A percentile compares a stretch with the other conserved stretches of the same genome.
These are phyloP conservation scores for Trematocara zebra DNA, from an alignment of 2,113 vertebrate species.

Conservation along the genomic window DNA sequence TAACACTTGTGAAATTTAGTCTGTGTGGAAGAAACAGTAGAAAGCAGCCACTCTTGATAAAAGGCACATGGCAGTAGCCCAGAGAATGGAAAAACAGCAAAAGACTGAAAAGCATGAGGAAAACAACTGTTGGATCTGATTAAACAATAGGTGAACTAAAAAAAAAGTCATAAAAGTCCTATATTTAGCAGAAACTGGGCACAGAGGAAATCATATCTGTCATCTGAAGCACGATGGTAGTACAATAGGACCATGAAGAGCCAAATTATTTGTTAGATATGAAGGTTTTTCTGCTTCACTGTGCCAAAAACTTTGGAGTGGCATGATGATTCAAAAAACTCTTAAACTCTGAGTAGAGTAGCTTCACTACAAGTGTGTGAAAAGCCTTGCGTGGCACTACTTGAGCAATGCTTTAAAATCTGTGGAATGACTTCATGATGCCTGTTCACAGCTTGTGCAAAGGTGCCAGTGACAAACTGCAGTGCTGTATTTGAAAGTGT, in stretches of 20 bases:
- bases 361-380: not conserved
- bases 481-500: not conserved
- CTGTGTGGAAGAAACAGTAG: not conserved
- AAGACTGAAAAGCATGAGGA: not conserved
- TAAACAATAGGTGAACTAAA: conserved; percentile 15
- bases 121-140: conserved; percentile 1
- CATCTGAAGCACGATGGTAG: not conserved
- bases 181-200: conserved; percentile 36
- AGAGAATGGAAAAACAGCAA: not conserved
- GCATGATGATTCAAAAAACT: not conserved
- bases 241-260: not conserved
- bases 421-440: not conserved
- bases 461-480: not conserved
- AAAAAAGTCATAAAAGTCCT: conserved; percentile 5
- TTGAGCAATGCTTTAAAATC: not conserved
- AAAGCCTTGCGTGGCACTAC: not conserved
- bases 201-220: not conserved
- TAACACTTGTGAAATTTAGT: not conserved
- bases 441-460: not conserved
- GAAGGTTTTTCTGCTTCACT: not conserved
- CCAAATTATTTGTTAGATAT: not conserved
- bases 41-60: not conserved
- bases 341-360: not conserved
- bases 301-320: not conserved
- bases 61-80: conserved; percentile 11